Conservation (phyloP, 2,888 invertebrate genomes). For the Rhagium mordax region DNA sequence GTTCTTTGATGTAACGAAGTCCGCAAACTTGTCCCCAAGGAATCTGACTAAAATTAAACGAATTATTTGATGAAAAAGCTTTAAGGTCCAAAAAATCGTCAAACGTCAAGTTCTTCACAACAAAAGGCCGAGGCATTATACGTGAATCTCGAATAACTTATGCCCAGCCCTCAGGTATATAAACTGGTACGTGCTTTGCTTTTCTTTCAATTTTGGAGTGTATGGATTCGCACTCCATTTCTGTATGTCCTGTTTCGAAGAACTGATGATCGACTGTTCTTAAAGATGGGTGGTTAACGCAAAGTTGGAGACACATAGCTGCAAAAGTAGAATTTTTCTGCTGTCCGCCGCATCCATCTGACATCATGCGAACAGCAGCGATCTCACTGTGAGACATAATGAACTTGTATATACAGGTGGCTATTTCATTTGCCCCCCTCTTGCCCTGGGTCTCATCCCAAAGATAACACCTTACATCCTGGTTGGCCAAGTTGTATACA, state of each 20-base stretch:
- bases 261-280: conserved; percentile 41
- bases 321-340: conserved; percentile 44
- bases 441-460: conserved; percentile 21
- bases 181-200: conserved; percentile 32
- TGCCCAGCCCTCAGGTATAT: conserved; percentile 51
- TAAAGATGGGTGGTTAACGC: conserved; percentile 35
- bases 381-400: background rate
- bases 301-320: conserved; percentile 41
- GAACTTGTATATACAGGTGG: background rate
- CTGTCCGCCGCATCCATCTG: conserved; percentile 37
- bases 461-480: conserved; percentile 56
- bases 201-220: conserved; percentile 53
- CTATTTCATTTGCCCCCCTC: conserved; percentile 27
- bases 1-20: conserved; percentile 37
- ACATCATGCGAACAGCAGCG: conserved; percentile 23
- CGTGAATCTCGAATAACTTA: conserved; percentile 50
- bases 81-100: conserved; percentile 47
- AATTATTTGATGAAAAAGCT: conserved; percentile 13
- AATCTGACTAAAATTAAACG: conserved; percentile 32
- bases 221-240: conserved; percentile 36
- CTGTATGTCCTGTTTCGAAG: conserved; percentile 34
- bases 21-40: conserved; percentile 38
- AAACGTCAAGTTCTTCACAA: conserved; percentile 35
- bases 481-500: conserved; percentile 59
- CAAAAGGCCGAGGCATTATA: conserved; percentile 44